phyloP scores from a whole-genome alignment of 2,797 vertebrate genomes.

The Sebastes glaucus region DNA sequence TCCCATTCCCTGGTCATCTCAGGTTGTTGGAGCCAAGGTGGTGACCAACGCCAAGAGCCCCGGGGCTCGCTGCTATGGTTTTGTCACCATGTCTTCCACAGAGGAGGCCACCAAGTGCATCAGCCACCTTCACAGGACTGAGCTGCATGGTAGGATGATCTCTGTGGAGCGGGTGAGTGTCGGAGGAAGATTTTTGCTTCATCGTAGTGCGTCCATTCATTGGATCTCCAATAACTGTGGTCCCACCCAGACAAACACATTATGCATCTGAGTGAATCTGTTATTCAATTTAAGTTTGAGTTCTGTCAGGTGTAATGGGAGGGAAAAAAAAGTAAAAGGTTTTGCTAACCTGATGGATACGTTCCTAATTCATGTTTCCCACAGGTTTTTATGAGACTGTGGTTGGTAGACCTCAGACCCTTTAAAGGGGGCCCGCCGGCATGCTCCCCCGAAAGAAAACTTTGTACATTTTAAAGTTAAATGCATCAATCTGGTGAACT shows the following conservation, averaged over 20 bases:
- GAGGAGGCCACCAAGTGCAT: slow-evolving; percentile 97
- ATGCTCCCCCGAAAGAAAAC: no score
- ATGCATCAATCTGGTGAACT: background rate
- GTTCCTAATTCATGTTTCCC: background rate
- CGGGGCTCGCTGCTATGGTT: slow-evolving; percentile 97
- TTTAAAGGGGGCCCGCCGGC: accelerated
- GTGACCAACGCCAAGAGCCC: slow-evolving; percentile 98
- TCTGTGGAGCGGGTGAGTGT: slow-evolving; percentile 92
- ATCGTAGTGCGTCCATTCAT: background rate
- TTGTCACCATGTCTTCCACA: slow-evolving; percentile 94
- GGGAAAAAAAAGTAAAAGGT: no score
- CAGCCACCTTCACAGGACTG: slow-evolving; percentile 93
- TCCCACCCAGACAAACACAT: background rate
- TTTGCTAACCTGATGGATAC: background rate
- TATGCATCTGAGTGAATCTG: background rate
- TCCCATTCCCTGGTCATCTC: background rate
- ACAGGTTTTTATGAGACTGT: background rate
- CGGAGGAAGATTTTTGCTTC: accelerated
- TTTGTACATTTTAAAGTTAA: no score
- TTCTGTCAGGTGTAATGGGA: background rate
- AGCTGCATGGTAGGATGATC: slow-evolving; percentile 97
- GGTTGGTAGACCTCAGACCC: background rate
- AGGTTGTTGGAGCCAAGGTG: slow-evolving; percentile 98
- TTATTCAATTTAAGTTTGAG: background rate
- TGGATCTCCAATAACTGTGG: background rate